Base-by-base conservation (phyloP, 2,113 vertebrate genomes). In the Lichenostomus cassidix region DNA sequence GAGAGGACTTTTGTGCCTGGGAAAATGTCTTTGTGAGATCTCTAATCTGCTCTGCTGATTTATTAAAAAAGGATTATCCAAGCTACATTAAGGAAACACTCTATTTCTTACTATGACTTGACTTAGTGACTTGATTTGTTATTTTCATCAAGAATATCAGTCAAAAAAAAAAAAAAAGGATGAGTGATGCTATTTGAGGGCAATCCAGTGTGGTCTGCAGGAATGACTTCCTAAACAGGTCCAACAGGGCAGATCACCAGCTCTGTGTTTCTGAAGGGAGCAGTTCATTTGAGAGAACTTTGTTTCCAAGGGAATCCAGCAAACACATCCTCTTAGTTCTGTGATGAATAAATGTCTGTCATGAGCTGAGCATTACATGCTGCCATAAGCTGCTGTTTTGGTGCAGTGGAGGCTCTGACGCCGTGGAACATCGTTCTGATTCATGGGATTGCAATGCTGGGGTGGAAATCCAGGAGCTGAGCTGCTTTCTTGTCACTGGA, bases 371-470 rank as follows among this genome's bases (percentile, higher is more conserved):
- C 88, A 10, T 83, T 92, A 11, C 82, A 39, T 7, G 10, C 65
- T 95, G 93, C 93, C 71, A 24, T 83, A 42, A 91, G 78, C 93
- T 91, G 90, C 90, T 80, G 85, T 0, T 15, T 88, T 78, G 81
- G 67, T 90, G 12, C 35, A 68, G 29, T 4, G 70, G 85, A 93
- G 75, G 82, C 92, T 47, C 68, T 94, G 93, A 94, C 14, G 18
- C 63, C 2, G 24, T 70, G 92, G 71, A 93, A 96, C 73, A 68
- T 94, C 86, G 78, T 90, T 92, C 88, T 95, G 90, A 96, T 92
- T 90, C 79, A 75, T 92, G 90, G 86, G 12, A 81, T 95, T 89
- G 95, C 90, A 92, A 70, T 93, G 94, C n/a, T 93, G 0, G 64
- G n/a, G 6, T 96, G 68, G 60, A 71, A 93, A 83, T 78, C 39